Conservation (phyloP, 2,888 invertebrate genomes). For the Monoplex corrugatus region DNA sequence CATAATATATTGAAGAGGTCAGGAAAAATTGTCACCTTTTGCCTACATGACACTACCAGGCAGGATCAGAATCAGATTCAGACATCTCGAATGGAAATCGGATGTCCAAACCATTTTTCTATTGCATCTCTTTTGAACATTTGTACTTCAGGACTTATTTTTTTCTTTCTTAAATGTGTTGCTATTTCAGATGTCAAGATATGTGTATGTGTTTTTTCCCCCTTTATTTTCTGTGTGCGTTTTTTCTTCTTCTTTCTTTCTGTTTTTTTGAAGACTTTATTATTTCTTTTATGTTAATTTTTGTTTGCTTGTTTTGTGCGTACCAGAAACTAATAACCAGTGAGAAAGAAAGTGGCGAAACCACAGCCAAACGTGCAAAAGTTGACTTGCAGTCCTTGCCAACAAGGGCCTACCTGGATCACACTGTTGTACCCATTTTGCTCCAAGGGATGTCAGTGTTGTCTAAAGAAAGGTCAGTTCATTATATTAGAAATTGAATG, state of each 20-base stretch:
- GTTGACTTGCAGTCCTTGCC: constrained; percentile 94
- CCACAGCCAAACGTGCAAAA: constrained; percentile 87
- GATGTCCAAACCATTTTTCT: too few species aligned
- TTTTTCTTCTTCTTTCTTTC: neutral
- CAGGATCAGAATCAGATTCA: too few species aligned
- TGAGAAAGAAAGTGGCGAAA: constrained; percentile 78
- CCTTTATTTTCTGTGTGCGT: too few species aligned
- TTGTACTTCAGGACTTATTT: too few species aligned
- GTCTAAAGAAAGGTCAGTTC: constrained; percentile 89
- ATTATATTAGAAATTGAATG: neutral
- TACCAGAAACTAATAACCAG: constrained; percentile 78
- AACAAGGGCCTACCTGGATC: constrained; percentile 97
- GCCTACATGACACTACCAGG: too few species aligned
- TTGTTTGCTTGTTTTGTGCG: neutral
- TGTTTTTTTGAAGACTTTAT: neutral
- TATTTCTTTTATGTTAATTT: neutral
- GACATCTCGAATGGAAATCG: too few species aligned
- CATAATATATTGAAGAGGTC: too few species aligned
- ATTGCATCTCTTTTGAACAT: too few species aligned
- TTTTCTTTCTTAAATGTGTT: too few species aligned
- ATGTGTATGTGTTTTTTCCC: too few species aligned
- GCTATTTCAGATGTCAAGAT: too few species aligned
- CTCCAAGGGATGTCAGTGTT: constrained; percentile 95
- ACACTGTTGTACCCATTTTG: constrained; percentile 97
- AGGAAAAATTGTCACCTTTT: too few species aligned